phyloP scores from a whole-genome alignment of 2,888 invertebrate genomes.

The Mallateleia sp. region DNA sequence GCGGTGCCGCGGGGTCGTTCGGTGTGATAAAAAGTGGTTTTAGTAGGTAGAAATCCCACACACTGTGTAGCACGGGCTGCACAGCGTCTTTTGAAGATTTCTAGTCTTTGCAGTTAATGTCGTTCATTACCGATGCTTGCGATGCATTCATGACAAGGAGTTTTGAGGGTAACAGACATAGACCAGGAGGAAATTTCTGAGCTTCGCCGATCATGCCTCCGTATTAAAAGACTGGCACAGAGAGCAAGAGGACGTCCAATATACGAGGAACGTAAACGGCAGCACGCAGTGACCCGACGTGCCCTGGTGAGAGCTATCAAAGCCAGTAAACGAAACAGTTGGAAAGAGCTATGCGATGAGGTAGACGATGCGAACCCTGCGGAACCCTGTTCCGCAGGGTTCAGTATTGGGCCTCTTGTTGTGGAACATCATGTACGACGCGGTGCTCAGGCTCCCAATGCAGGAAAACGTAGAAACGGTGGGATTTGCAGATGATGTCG shows the following conservation, averaged over 20 bases:
- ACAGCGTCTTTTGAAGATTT: too few species aligned
- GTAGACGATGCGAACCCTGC: too few species aligned
- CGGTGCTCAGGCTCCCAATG: too few species aligned
- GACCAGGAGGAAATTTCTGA: conserved; percentile 29
- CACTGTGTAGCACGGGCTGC: too few species aligned
- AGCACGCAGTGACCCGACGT: conserved; percentile 1
- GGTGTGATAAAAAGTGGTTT: too few species aligned
- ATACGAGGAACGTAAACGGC: conserved; percentile 36
- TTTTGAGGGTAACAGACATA: too few species aligned
- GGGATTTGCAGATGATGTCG: background rate
- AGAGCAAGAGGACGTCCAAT: conserved; percentile 21
- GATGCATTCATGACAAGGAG: conserved; percentile 17
- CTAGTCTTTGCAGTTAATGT: too few species aligned
- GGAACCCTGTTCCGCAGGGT: background rate
- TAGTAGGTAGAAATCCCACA: too few species aligned
- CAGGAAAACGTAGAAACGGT: too few species aligned
- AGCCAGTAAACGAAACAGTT: background rate
- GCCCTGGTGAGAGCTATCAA: background rate
- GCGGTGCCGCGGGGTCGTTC: too few species aligned
- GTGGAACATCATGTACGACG: conserved; percentile 23
- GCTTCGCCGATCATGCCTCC: conserved; percentile 45
- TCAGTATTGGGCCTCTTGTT: conserved; percentile 13
- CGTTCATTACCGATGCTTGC: background rate
- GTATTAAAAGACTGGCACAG: conserved; percentile 40
- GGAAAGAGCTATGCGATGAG: conserved; percentile 17